Conservation (phyloP, 37 sponge, comb jelly and placozoan genomes). For the Agelas oroides region DNA sequence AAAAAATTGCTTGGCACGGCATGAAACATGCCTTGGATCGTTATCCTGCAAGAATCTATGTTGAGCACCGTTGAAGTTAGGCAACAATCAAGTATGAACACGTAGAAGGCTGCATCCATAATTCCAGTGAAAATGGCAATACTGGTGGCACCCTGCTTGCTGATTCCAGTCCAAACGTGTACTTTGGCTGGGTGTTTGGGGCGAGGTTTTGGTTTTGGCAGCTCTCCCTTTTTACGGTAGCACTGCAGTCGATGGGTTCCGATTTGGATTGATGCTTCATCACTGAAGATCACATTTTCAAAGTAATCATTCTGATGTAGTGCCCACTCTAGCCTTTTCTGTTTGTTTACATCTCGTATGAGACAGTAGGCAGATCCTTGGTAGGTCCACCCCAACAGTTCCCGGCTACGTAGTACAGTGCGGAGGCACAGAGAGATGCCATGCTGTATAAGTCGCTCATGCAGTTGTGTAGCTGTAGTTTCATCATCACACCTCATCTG, state of each 20-base stretch:
- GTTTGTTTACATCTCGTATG: no score
- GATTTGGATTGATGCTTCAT: conserved; percentile 38
- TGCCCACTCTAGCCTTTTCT: no score
- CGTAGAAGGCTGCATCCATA: conserved; percentile 47
- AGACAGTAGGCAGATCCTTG: no score
- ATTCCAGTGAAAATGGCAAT: conserved; percentile 45
- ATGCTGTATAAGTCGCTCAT: background rate
- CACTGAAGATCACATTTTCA: conserved; percentile 44
- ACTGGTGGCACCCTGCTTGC: conserved; percentile 20
- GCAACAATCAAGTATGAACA: background rate
- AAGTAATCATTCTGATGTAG: no score
- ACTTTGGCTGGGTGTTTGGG: conserved; percentile 62
- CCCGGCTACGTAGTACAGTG: no score
- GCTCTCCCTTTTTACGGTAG: conserved; percentile 49
- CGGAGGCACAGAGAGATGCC: no score
- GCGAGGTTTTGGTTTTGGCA: conserved; percentile 21
- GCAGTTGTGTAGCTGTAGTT: conserved; percentile 34
- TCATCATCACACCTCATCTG: conserved; percentile 35
- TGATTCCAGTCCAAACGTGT: conserved; percentile 61
- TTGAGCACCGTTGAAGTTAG: background rate
- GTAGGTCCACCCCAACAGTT: no score
- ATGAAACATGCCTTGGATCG: conserved; percentile 30
- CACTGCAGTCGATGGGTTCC: conserved; percentile 33
- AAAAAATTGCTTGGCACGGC: conserved; percentile 15
- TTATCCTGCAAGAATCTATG: conserved; percentile 46